Evolutionary conservation across 1,140 invertebrate species (phyloP), one percentile per base, ranked within the genome.

Genomic region (Temnothorax nylanderi): DNA sequence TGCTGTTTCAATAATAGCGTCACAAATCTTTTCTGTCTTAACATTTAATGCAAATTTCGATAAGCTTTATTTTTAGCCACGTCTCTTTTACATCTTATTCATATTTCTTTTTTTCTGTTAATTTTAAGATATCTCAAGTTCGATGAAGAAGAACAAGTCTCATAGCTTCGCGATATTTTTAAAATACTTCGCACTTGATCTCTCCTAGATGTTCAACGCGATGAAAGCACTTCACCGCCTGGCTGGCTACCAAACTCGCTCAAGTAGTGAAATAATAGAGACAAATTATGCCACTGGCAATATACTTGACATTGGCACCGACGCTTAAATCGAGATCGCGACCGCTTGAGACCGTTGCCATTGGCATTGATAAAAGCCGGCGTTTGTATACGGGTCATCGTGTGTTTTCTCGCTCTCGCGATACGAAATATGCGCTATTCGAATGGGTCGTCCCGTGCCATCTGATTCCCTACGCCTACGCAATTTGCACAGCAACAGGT

Each of bases 211-310:
- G n/a, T 74, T 74, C 2, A 72, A 72, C 37, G 67, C 37, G 67
- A 60, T 72, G 37, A 74, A 74, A 74, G 49, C 80, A 41, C 37
- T 71, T 82, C 21, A 60, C 44, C 41, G 37, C 32, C 80, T 84
- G 80, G 54, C 80, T 37, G 21, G 8, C 54, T 74, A 84, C 69
- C 80, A 84, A 74, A 74, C 21, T 62, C 80, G 54, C 80, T 84
- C 54, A 84, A 84, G 80, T 84, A 84, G n/a, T 37, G n/a, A 84
- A 74, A 84, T 84, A 75, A 84, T 84, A 75, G 47, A 84, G 80
- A 84, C 80, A 84, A 84, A 84, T 69, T 69, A 49, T 75, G 13
- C 34, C 54, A 60, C 44, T 75, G 69, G 54, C 69, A 75, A 32
- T 74, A 47, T 37, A 74, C 51, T 82, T 74, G 80, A 75, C 80